These are phyloP conservation scores for Silurus asotus DNA, from an alignment of 2,113 vertebrate species.

Conservation along the genomic window DNA sequence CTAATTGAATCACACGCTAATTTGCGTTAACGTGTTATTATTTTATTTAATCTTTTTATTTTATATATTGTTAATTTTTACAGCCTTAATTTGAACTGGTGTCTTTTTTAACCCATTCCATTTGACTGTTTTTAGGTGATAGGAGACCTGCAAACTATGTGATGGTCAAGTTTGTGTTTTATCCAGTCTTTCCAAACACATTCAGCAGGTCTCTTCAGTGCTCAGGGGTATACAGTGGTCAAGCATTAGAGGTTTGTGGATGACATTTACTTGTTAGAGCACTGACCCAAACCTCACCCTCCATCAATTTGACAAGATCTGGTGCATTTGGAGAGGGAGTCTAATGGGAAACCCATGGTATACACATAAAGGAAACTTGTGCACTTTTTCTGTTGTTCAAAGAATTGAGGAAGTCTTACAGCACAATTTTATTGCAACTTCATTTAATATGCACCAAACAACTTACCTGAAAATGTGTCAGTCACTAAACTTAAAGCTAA, in stretches of 20 bases:
- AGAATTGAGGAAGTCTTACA: too few species aligned
- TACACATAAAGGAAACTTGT: not conserved
- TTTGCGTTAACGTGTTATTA: too few species aligned
- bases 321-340: slow-evolving; percentile 12
- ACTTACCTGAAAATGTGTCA: too few species aligned
- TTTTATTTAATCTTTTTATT: too few species aligned
- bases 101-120: not conserved
- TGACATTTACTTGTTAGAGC: slow-evolving; percentile 50
- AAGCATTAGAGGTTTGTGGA: slow-evolving; percentile 42
- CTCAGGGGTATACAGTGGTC: slow-evolving; percentile 35
- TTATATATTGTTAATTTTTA: too few species aligned
- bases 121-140: not conserved
- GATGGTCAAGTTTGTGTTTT: slow-evolving; percentile 14
- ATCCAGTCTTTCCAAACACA: slow-evolving; percentile 30
- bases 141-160: slow-evolving; percentile 3
- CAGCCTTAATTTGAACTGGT: too few species aligned
- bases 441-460: too few species aligned
- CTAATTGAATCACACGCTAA: too few species aligned
- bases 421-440: too few species aligned
- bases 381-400: not conserved
- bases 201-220: slow-evolving; percentile 29
- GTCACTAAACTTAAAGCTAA: too few species aligned
- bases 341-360: slow-evolving; percentile 25
- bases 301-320: slow-evolving; percentile 38
- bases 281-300: slow-evolving; percentile 50